Evolutionary conservation across 2,797 vertebrate genomes (phyloP), one percentile per base, ranked within the genome.

Genomic region (Hemitrygon akajei): DNA sequence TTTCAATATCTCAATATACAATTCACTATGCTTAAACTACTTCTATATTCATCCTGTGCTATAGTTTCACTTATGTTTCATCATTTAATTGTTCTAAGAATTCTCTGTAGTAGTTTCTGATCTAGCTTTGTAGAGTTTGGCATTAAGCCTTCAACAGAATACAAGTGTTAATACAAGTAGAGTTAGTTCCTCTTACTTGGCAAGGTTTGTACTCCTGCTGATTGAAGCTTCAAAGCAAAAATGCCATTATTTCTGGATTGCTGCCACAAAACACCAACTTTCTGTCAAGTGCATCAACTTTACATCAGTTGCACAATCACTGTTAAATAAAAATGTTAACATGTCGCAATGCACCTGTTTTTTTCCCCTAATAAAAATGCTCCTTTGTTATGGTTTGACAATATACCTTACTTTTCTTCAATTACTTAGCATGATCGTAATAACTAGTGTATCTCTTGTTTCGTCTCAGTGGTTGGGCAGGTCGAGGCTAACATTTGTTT

Each of bases 61-160:
- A 14, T n/a, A 93, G 91, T 58, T 25, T 93, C 91, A 76, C 47
- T 76, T 75, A 95, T 94, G 95, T 96, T 95, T 97, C 96, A 96
- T 97, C 96, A 94, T 94, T 95, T 94, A 94, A 94, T 95, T 94
- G 94, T 94, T 93, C 94, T 96, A 96, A 96, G 96, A 96, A 95
- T 95, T 96, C 96, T 96, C 94, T 94, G 96, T 96, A 95, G 95
- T 95, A 94, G 95, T 97, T 97, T 97, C 96, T 95, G 95, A 96
- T 95, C 95, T 97, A 96, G 96, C 96, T 95, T 95, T 0, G 94
- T 93, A 95, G 95, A 94, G 89, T 95, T 96, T 97, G 96, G 96
- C 96, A 94, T 47, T 10, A 93, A 73, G 95, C 96, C 95, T 91
- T 60, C 0, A 94, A 94, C 95, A 95, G 95, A 96, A 95, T 91